These are phyloP conservation scores for Apamea epomidion DNA, from an alignment of 2,888 invertebrate genomes.

Conservation along the genomic window DNA sequence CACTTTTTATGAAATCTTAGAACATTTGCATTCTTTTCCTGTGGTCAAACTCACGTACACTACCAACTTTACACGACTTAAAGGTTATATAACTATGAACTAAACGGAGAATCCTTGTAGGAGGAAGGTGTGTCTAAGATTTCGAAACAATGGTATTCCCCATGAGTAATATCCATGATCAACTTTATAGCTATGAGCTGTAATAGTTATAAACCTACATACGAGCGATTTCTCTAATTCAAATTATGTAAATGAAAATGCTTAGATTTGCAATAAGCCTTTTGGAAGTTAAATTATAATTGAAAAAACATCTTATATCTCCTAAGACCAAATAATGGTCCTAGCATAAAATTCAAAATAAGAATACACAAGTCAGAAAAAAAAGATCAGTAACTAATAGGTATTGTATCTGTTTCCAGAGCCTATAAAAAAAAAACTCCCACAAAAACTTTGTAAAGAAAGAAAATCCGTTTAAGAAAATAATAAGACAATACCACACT, in stretches of 20 bases:
- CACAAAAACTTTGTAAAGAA: not conserved
- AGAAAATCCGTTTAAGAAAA: slow-evolving; percentile 6
- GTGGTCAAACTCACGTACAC: not conserved
- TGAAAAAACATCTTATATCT: not conserved
- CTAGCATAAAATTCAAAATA: not conserved
- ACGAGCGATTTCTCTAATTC: slow-evolving; percentile 35
- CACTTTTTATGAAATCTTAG: not conserved
- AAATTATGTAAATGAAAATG: slow-evolving; percentile 3
- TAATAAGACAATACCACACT: slow-evolving; percentile 12
- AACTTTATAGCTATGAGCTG: slow-evolving; percentile 29
- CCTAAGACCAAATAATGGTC: not conserved
- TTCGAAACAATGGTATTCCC: slow-evolving; percentile 38
- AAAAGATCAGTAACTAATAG: not conserved
- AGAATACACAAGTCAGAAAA: not conserved
- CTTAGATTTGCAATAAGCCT: not conserved
- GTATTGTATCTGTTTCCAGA: not conserved
- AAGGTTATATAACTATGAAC: slow-evolving; percentile 18
- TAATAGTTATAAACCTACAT: slow-evolving; percentile 39
- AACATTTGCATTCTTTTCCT: not conserved
- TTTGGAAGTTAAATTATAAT: not conserved
- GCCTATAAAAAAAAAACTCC: not conserved
- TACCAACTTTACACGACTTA: not conserved
- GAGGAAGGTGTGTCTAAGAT: slow-evolving; percentile 31
- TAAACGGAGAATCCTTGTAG: slow-evolving; percentile 12
- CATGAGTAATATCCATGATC: slow-evolving; percentile 44